These are phyloP conservation scores for Drosophila kohkoa DNA, from an alignment of 1,140 invertebrate species.

Conservation along the genomic window DNA sequence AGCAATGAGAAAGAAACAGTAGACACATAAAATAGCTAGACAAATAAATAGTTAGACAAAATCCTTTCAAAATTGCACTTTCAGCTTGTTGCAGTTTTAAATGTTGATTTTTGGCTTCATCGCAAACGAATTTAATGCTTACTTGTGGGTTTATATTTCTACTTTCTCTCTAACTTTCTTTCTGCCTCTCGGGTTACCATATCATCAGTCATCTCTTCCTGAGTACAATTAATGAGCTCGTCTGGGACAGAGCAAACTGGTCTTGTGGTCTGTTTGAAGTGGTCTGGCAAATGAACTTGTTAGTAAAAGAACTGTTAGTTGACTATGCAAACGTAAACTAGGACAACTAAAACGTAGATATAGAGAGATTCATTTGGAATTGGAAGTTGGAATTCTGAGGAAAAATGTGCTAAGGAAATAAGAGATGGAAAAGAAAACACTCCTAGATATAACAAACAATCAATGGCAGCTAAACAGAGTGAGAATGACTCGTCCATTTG, in stretches of 20 bases:
- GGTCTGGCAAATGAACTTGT: constrained; percentile 43
- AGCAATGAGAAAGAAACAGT: constrained; percentile 23
- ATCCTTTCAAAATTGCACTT: constrained; percentile 9
- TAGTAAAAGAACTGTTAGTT: constrained; percentile 26
- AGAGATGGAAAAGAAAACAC: neutral
- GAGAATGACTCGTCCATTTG: neutral
- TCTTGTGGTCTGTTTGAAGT: constrained; percentile 44
- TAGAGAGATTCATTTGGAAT: constrained; percentile 15
- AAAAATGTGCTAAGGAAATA: neutral
- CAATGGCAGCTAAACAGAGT: constrained; percentile 10
- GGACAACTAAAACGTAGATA: constrained; percentile 1
- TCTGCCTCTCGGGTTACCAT: constrained; percentile 19
- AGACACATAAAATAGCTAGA: constrained; percentile 19
- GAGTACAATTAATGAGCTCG: constrained; percentile 66
- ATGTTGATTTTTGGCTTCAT: constrained; percentile 58
- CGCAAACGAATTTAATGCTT: constrained; percentile 38
- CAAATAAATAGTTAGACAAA: constrained; percentile 35
- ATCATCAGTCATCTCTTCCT: constrained; percentile 69
- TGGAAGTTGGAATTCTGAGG: constrained; percentile 2
- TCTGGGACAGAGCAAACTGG: neutral
- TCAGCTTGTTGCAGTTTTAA: constrained; percentile 41
- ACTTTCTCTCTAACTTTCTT: neutral
- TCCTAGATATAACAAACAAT: neutral
- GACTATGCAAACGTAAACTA: constrained; percentile 27
- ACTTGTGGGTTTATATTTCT: constrained; percentile 18